These are phyloP conservation scores for Antheraea yamamai DNA, from an alignment of 2,888 invertebrate genomes.

Conservation along the genomic window DNA sequence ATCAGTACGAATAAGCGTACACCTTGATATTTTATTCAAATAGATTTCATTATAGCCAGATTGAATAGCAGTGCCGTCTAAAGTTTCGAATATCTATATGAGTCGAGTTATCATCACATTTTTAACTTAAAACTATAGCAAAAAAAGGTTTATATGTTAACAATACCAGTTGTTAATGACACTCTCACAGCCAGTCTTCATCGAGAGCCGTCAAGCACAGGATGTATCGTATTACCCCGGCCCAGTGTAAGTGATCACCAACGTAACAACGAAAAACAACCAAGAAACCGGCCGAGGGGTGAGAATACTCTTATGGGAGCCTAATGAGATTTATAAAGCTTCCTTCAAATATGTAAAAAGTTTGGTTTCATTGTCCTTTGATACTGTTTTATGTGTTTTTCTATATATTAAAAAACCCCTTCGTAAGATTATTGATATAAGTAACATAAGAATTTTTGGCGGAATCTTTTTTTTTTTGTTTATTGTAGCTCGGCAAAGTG, in stretches of 20 bases:
- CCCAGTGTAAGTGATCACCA: constrained; percentile 73
- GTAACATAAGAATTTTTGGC: no score
- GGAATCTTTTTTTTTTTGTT: no score
- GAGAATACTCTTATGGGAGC: constrained; percentile 72
- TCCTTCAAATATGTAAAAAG: constrained; percentile 59
- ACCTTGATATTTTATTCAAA: no score
- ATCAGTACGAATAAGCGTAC: no score
- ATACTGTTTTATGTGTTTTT: background rate
- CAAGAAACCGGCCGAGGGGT: constrained; percentile 56
- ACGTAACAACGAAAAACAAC: constrained; percentile 66
- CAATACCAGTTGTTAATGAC: background rate
- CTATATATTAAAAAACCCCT: no score
- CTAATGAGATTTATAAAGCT: constrained; percentile 76
- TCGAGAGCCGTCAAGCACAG: constrained; percentile 63
- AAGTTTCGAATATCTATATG: no score
- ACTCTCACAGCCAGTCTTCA: constrained; percentile 18
- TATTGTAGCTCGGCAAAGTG: no score
- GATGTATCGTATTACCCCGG: constrained; percentile 77
- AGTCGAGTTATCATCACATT: background rate
- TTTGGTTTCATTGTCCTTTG: constrained; percentile 9
- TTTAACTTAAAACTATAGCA: constrained; percentile 7
- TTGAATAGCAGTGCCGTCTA: no score
- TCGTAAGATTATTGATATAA: no score
- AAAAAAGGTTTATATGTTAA: background rate
- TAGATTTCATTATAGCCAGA: no score